These are phyloP conservation scores for Drosophila novamexicana DNA, from an alignment of 1,140 invertebrate genomes.

Conservation along the genomic window DNA sequence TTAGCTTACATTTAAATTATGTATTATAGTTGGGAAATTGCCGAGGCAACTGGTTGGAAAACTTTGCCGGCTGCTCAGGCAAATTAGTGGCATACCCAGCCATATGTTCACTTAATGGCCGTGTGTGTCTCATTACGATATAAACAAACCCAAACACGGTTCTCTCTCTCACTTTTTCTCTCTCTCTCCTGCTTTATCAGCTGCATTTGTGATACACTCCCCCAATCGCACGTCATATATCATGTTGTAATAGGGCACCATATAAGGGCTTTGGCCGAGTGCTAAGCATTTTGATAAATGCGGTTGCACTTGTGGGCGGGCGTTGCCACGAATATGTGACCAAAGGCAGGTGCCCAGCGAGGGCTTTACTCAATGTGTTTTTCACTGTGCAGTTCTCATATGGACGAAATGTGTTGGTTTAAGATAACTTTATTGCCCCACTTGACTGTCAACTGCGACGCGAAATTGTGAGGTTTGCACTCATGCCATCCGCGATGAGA, in stretches of 20 bases:
- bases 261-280: constrained; percentile 33
- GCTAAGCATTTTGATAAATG: constrained; percentile 24
- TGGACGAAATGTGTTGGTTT: constrained; percentile 7
- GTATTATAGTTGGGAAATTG: constrained; percentile 47
- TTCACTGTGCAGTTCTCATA: constrained; percentile 10
- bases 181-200: constrained; percentile 8
- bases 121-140: neutral
- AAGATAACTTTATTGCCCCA: neutral
- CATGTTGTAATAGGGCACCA: constrained; percentile 30
- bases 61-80: constrained; percentile 10
- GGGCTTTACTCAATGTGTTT: constrained; percentile 33
- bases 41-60: constrained; percentile 26
- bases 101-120: constrained; percentile 35
- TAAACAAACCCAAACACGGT: constrained; percentile 1
- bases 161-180: neutral
- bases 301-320: constrained; percentile 26
- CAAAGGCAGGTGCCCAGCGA: constrained; percentile 55
- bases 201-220: constrained; percentile 24
- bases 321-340: constrained; percentile 49
- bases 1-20: constrained; percentile 63
- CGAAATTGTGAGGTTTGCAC: neutral
- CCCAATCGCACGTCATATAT: constrained; percentile 33
- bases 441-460: constrained; percentile 1
- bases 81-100: constrained; percentile 13
- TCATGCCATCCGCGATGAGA: neutral